Percentiles rank a stretch among this genome's conserved stretches.
phyloP scores from a whole-genome alignment of 2,113 vertebrate species.

The Poecile atricapillus region DNA sequence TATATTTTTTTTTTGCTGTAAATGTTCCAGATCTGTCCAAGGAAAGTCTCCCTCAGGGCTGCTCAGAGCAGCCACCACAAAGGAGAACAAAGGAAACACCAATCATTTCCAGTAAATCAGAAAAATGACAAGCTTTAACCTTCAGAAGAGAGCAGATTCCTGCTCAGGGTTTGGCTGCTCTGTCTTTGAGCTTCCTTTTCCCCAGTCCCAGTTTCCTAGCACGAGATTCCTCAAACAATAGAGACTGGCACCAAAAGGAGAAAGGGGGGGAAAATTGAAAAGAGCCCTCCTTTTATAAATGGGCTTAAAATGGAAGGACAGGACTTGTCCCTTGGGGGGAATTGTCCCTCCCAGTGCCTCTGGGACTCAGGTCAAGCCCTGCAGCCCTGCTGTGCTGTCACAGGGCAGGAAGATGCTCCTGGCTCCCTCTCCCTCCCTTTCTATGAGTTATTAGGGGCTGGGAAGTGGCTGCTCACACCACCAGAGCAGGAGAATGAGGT shows the following conservation, averaged over 20 bases:
- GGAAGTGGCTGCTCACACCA: background rate
- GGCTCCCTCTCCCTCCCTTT: background rate
- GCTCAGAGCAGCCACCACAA: conserved; percentile 48
- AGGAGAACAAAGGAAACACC: conserved; percentile 66
- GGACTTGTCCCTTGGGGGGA: background rate
- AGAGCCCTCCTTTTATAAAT: background rate
- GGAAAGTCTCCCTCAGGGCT: conserved; percentile 34
- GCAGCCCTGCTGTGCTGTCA: background rate
- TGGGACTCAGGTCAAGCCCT: fast-evolving
- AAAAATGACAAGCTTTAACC: conserved; percentile 57
- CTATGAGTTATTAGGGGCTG: fast-evolving
- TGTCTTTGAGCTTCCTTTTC: conserved; percentile 53
- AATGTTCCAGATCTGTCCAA: conserved; percentile 17
- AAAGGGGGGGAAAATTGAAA: background rate
- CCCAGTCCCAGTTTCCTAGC: conserved; percentile 24
- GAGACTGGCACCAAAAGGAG: conserved; percentile 1
- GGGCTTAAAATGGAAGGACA: background rate
- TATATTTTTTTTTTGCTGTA: conserved; percentile 8
- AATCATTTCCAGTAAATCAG: conserved; percentile 59
- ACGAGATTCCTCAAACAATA: conserved; percentile 50
- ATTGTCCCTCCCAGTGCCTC: background rate
- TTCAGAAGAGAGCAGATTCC: conserved; percentile 57
- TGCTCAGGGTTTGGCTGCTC: conserved; percentile 50
- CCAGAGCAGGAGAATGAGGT: background rate
- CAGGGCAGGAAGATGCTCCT: background rate